phyloP scores from a whole-genome alignment of 2,888 invertebrate species.

The Ophioninae sp. region DNA sequence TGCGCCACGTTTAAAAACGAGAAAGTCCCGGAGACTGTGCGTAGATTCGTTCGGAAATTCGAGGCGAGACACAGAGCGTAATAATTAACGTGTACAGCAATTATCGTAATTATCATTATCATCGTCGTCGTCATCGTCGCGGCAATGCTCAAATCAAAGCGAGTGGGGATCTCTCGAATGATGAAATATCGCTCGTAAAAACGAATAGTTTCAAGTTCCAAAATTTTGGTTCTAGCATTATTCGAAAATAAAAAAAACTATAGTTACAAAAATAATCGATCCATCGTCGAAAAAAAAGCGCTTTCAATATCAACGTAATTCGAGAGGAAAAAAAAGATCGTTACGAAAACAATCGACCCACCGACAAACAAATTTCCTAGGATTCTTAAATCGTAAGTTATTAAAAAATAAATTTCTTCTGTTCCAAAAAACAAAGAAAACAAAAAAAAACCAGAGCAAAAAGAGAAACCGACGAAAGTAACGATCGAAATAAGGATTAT shows the following conservation, averaged over 20 bases:
- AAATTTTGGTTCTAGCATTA: neutral
- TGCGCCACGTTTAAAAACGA: neutral
- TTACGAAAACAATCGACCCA: neutral
- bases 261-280: neutral
- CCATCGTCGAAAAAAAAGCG: neutral
- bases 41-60: neutral
- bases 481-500: neutral
- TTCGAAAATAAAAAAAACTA: neutral
- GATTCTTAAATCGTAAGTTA: too few species aligned
- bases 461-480: too few species aligned
- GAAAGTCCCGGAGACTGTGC: neutral
- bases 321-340: neutral
- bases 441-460: neutral
- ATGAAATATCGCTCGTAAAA: neutral
- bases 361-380: too few species aligned
- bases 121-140: neutral
- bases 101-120: neutral
- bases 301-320: too few species aligned
- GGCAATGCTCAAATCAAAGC: slow-evolving; percentile 1
- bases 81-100: neutral
- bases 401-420: neutral
- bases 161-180: neutral
- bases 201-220: neutral
- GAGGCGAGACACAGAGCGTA: neutral
- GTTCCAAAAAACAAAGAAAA: too few species aligned